Percentiles rank a stretch among this genome's conserved stretches.
phyloP scores from a whole-genome alignment of 2,888 invertebrate genomes.

The Ganaspis brasiliensis region DNA sequence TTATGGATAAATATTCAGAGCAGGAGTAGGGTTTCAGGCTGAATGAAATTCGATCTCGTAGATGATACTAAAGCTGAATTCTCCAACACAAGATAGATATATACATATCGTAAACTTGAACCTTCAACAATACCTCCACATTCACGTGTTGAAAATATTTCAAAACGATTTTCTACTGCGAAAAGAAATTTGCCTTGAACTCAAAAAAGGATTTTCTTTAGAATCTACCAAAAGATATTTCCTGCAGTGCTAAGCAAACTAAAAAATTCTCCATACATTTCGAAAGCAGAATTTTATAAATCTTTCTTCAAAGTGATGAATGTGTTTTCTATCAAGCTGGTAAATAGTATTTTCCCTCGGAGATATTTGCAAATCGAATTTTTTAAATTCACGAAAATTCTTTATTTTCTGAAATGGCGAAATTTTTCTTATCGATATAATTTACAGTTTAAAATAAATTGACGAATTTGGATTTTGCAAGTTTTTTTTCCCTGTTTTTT shows the following conservation, averaged over 20 bases:
- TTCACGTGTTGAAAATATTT: slow-evolving; percentile 5
- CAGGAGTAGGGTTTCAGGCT: slow-evolving; percentile 4
- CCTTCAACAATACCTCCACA: slow-evolving; percentile 7
- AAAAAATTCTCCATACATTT: slow-evolving; percentile 29
- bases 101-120: slow-evolving; percentile 35
- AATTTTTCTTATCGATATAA: no score
- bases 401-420: no score
- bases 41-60: slow-evolving; percentile 30
- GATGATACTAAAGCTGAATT: slow-evolving; percentile 21
- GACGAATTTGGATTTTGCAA: no score
- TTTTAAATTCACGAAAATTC: neutral
- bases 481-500: no score
- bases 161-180: slow-evolving; percentile 31
- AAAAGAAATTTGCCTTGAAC: slow-evolving; percentile 14
- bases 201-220: slow-evolving; percentile 20
- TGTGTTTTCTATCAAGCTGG: no score
- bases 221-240: slow-evolving; percentile 18
- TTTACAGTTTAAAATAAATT: no score
- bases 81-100: slow-evolving; percentile 7
- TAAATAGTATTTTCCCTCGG: neutral
- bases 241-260: slow-evolving; percentile 30
- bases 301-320: neutral
- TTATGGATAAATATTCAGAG: slow-evolving; percentile 15
- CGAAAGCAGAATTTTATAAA: slow-evolving; percentile 18
- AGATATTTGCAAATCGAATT: neutral